Evolutionary conservation across 2,113 vertebrate genomes (phyloP).

Genomic region (Mola mola): DNA sequence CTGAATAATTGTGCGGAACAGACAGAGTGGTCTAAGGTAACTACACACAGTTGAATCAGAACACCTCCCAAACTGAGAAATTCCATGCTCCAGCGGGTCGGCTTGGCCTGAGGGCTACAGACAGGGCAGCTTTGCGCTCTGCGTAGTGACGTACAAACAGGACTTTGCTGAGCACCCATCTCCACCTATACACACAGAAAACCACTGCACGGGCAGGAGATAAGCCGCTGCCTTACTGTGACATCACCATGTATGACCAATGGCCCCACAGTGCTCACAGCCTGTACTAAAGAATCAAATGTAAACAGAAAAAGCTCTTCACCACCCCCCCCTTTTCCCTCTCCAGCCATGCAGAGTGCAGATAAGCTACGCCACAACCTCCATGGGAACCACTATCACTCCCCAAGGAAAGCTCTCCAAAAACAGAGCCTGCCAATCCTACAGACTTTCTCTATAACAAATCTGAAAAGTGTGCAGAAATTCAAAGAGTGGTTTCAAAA

Average conservation of each 20-base stretch:
- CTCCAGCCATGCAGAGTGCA: conserved; percentile 54
- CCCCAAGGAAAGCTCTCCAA: conserved; percentile 57
- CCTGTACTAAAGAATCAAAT: conserved; percentile 51
- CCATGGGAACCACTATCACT: conserved; percentile 50
- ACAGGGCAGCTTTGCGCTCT: conserved; percentile 29
- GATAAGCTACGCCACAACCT: conserved; percentile 65
- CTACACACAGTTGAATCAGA: conserved; percentile 70
- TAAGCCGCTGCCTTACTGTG: conserved; percentile 68
- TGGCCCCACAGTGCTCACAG: conserved; percentile 53
- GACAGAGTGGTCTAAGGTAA: conserved; percentile 56
- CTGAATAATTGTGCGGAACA: conserved; percentile 73
- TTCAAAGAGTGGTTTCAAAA: conserved; percentile 33
- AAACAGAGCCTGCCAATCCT: conserved; percentile 27
- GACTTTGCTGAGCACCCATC: conserved; percentile 38
- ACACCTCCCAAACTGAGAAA: conserved; percentile 71
- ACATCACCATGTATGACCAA: conserved; percentile 75
- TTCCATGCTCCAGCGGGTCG: conserved; percentile 65
- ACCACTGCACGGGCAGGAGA: conserved; percentile 39
- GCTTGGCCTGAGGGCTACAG: conserved; percentile 61
- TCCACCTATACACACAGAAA: conserved; percentile 43
- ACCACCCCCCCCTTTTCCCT: background rate
- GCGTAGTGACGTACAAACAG: conserved; percentile 33
- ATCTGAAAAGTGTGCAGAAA: conserved; percentile 46
- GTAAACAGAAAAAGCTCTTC: conserved; percentile 62
- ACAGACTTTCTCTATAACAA: conserved; percentile 33